These are phyloP conservation scores for Thumatha senex DNA, from an alignment of 2,888 invertebrate species.

Conservation along the genomic window DNA sequence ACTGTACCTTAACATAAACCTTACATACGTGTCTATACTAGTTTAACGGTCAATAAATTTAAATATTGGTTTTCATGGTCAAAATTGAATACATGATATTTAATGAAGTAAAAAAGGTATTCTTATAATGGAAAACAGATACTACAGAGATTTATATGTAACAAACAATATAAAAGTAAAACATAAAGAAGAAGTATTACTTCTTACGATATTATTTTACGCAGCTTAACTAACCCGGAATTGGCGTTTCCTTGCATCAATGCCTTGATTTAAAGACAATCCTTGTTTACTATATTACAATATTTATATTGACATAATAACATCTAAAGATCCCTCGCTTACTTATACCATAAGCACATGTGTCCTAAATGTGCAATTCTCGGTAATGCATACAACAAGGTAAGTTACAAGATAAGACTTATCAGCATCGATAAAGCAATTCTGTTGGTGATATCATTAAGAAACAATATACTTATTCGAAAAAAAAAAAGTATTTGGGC, in stretches of 20 bases:
- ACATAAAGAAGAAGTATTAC: too few species aligned
- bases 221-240: too few species aligned
- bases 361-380: slow-evolving; percentile 56
- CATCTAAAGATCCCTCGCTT: too few species aligned
- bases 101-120: too few species aligned
- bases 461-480: slow-evolving; percentile 38
- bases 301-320: too few species aligned
- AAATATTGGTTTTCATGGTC: slow-evolving; percentile 20
- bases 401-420: slow-evolving; percentile 64
- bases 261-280: too few species aligned
- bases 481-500: slow-evolving; percentile 31
- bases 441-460: slow-evolving; percentile 69
- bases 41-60: slow-evolving; percentile 32
- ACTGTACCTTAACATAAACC: slow-evolving; percentile 36
- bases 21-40: slow-evolving; percentile 37
- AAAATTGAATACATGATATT: slow-evolving; percentile 4
- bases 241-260: too few species aligned
- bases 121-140: too few species aligned
- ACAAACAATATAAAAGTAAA: too few species aligned
- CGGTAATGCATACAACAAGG: slow-evolving; percentile 51
- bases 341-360: not conserved
- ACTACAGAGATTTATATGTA: too few species aligned
- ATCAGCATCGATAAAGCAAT: slow-evolving; percentile 76
- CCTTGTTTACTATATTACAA: too few species aligned
- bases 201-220: too few species aligned